Evolutionary conservation across 2,113 vertebrate species (phyloP), one percentile per base, ranked within the genome.

Genomic region (Strix uralensis): DNA sequence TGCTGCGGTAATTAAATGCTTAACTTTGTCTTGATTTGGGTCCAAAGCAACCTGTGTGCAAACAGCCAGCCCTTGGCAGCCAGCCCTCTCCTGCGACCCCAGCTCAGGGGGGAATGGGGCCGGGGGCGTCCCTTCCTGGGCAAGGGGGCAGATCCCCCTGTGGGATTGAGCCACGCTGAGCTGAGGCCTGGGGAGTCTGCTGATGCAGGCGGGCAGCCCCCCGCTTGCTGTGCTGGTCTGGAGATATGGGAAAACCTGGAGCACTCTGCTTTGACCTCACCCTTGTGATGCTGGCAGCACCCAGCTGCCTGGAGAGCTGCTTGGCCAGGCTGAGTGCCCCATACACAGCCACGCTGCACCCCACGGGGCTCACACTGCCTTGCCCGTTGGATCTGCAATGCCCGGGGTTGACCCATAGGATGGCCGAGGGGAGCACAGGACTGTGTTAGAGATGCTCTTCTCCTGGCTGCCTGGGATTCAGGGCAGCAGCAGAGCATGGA

Each of bases 1-100:
- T 86, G 90, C 94, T 5, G 30, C 11, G 22, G 91, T 98, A 98
- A 98, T 98, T 98, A 98, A 98, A 97, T 97, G 97, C 88, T 97
- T 72, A 89, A 91, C 86, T 95, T 98, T 42, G 78, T 71, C 81
- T 97, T 98, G 97, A 97, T 97, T 83, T 47, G 47, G 69, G 93
- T 96, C 94, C 97, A 97, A 93, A 80, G 87, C 46, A 97, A 95
- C 94, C 86, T 87, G 91, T 10, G 61, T 29, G 71, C 51, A 49
- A 70, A 57, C 52, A 83, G 66, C 15, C 65, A 77, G 85, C 42
- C 82, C 78, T 54, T 42, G 84, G 84, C 78, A 81, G 77, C 22
- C 26, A 65, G 49, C 16, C 18, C 38, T 59, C 51, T 54, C 62
- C 40, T 4, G 29, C 20, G 58, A 84, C 92, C 89, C 58, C 5